Base-by-base conservation (phyloP, 1,140 invertebrate genomes). In the Caenorhabditis remanei region DNA sequence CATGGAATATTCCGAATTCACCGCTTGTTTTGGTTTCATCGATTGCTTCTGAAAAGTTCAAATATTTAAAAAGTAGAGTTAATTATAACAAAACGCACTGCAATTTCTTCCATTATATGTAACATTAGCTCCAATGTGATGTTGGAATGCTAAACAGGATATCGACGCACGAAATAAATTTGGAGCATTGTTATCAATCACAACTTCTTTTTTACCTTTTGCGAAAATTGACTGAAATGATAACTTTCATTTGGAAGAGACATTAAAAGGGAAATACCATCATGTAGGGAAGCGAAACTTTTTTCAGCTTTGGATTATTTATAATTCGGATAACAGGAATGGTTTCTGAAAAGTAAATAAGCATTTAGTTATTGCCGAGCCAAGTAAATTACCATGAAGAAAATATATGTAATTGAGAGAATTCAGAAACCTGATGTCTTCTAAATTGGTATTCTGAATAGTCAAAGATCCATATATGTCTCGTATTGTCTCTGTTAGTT, bases 81-180 rank as follows among this genome's bases (percentile, higher is more conserved):
- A 3, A 14, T 3, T 3, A 53, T 14, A 8, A 53, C 5, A n/a
- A n/a, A n/a, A 58, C 56, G 5, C 21, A 21, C 56, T 58, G 56
- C 56, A 58, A 58, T 58, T 58, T 4, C 21, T 58, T 58, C 56
- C 56, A n/a, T 58, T 58, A n/a, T 58, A 58, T 8, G 56, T 58
- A 9, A 58, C 56, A 58, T 58, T 58, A 5, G 19, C 56, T 9
- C 21, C 4, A n/a, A 58, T 58, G 5, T 58, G 16, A 9, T 8
- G 8, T n/a, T 58, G 56, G n/a, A 58, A 58, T n/a, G 56, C 56
- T 21, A 58, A n/a, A 58, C 56, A 58, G n/a, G 56, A 58, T n/a
- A 58, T 58, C 19, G 56, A 19, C n/a, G 56, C 56, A n/a, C 56
- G 14, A 21, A 58, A 58, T n/a, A 58, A 21, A 58, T 21, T 58